Conservation (phyloP, 2,888 invertebrate genomes). For the Acanthosepion lycidas region DNA sequence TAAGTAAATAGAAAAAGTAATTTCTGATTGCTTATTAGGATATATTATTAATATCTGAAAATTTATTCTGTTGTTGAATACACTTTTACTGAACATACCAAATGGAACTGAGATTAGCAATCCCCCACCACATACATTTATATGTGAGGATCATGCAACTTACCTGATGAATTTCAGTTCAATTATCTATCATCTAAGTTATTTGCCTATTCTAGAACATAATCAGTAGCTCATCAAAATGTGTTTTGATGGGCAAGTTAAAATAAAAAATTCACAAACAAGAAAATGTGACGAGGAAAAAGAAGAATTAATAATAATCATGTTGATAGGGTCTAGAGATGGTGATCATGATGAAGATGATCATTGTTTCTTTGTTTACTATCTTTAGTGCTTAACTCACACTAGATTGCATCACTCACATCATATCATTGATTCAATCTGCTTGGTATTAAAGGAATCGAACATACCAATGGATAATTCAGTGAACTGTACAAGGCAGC, state of each 20-base stretch:
- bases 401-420: constrained; percentile 13
- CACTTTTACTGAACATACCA: neutral
- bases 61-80: neutral
- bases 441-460: neutral
- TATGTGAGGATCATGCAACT: neutral
- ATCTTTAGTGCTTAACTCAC: constrained; percentile 20
- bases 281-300: neutral
- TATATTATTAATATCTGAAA: neutral
- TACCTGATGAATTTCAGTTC: neutral
- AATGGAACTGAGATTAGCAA: too few species aligned
- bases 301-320: neutral
- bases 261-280: neutral
- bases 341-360: neutral
- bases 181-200: neutral
- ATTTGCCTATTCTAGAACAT: neutral
- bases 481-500: constrained; percentile 33
- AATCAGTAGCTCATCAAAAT: neutral
- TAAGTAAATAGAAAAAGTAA: neutral
- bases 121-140: too few species aligned
- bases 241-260: neutral
- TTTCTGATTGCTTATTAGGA: neutral
- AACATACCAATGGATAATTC: constrained; percentile 33
- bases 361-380: neutral
- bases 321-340: neutral
- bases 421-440: constrained; percentile 33